Evolutionary conservation across 2,888 invertebrate genomes (phyloP).

Genomic region (Drosophila cognata): DNA sequence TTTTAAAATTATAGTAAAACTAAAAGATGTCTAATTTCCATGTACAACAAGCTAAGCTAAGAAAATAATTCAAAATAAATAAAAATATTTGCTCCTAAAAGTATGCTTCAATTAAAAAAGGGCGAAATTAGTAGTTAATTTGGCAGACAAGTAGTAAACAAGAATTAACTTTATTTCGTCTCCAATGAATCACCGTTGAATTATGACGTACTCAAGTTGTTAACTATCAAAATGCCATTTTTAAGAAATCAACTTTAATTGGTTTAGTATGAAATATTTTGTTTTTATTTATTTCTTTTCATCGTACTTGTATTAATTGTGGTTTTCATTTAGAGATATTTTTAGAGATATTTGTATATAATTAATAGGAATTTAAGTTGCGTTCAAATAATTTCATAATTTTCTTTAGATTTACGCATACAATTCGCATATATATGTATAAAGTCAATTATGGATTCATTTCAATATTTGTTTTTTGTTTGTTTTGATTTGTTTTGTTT

Average conservation of each 20-base stretch:
- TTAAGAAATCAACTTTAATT: neutral
- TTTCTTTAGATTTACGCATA: constrained; percentile 63
- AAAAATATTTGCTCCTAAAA: constrained; percentile 25
- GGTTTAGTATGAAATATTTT: constrained; percentile 73
- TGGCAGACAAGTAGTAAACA: neutral
- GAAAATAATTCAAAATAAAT: neutral
- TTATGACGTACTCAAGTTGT: neutral
- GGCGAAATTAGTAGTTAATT: neutral
- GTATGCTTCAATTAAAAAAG: constrained; percentile 15
- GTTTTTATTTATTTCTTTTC: constrained; percentile 63
- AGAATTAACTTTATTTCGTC: neutral
- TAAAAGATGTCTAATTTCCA: neutral
- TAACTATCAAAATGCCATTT: neutral
- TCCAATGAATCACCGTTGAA: neutral
- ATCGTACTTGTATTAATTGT: constrained; percentile 71
- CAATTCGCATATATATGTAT: constrained; percentile 57
- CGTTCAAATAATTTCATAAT: constrained; percentile 77
- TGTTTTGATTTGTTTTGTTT: neutral
- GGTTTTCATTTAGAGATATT: constrained; percentile 72
- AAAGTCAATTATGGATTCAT: constrained; percentile 66
- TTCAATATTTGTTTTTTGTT: constrained; percentile 14
- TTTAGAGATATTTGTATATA: constrained; percentile 76
- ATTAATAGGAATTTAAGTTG: constrained; percentile 80
- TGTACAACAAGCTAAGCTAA: neutral
- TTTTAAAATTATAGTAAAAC: neutral